These are phyloP conservation scores for Galbula dea DNA, from an alignment of 2,113 vertebrate genomes.

Conservation along the genomic window DNA sequence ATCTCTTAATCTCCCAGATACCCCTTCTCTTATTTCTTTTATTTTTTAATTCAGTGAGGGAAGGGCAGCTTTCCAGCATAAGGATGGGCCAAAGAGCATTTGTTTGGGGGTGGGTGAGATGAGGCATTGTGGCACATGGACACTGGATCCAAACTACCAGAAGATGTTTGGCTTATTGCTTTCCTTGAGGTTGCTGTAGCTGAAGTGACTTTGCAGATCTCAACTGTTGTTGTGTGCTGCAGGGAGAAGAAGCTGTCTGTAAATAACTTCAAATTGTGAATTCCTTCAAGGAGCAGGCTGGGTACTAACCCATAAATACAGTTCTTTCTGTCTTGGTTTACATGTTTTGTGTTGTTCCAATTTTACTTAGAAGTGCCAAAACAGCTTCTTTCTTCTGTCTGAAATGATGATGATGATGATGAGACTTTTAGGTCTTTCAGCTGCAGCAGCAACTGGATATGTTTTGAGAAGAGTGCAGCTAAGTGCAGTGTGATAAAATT, in stretches of 20 bases:
- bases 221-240: background rate
- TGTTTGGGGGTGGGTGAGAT: background rate
- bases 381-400: slow-evolving; percentile 14
- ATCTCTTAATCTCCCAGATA: background rate
- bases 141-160: background rate
- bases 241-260: background rate
- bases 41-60: background rate
- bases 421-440: background rate
- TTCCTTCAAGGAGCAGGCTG: background rate
- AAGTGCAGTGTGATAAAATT: background rate
- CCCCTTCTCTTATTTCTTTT: background rate
- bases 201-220: background rate
- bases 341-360: background rate
- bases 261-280: background rate
- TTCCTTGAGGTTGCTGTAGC: background rate
- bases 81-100: background rate
- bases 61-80: background rate
- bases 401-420: background rate
- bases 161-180: background rate
- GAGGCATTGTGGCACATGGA: background rate
- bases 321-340: background rate
- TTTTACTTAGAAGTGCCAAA: slow-evolving; percentile 41
- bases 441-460: background rate
- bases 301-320: background rate
- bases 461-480: slow-evolving; percentile 2